Evolutionary conservation across 2,797 vertebrate species (phyloP).

Genomic region (Ciconia nigra): DNA sequence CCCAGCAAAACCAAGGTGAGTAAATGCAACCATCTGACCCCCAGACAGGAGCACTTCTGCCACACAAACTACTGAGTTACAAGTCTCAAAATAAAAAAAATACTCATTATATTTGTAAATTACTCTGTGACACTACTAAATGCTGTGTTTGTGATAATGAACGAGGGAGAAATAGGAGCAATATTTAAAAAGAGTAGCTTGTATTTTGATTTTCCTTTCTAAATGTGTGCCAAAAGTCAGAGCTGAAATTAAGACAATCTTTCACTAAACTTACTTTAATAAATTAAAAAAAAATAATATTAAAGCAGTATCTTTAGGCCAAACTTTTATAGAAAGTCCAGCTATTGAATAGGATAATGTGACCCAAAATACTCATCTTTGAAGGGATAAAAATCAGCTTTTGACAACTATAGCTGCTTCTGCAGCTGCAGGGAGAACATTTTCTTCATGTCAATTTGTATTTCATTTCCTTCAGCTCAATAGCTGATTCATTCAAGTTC

Average conservation of each 20-base stretch:
- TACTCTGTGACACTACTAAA: neutral
- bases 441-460: slow-evolving; percentile 36
- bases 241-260: neutral
- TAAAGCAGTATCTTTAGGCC: neutral
- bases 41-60: neutral
- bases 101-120: neutral
- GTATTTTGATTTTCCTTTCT: neutral
- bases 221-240: neutral
- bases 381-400: neutral
- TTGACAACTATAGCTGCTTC: neutral
- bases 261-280: neutral
- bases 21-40: neutral
- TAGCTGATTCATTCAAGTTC: slow-evolving; percentile 26
- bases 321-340: neutral
- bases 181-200: neutral
- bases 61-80: neutral
- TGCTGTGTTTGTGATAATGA: neutral
- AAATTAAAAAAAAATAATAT: neutral
- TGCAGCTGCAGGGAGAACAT: slow-evolving; percentile 28
- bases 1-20: neutral
- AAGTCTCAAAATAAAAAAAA: neutral
- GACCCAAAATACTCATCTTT: neutral
- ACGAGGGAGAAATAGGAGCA: neutral
- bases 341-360: neutral
- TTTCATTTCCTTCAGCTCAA: slow-evolving; percentile 38